A percentile compares a stretch with the other conserved stretches of the same genome.
Conservation (phyloP, 2,797 vertebrate species). For the Remorina albescens region DNA sequence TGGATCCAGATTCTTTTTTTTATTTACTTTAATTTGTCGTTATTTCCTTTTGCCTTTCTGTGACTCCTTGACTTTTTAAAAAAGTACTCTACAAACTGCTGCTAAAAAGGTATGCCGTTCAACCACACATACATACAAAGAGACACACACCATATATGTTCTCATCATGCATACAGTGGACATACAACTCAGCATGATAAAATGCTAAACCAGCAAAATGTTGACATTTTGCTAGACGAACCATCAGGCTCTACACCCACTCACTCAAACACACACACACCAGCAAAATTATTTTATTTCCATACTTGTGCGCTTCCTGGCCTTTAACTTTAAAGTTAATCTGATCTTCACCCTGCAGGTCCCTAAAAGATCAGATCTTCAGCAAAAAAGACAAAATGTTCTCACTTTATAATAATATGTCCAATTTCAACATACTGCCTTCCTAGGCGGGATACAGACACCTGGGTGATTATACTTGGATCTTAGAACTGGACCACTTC, state of each 20-base stretch:
- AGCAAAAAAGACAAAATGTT: no score
- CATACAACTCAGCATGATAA: constrained; percentile 53
- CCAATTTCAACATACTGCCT: no score
- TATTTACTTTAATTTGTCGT: no score
- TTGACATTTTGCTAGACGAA: constrained; percentile 56
- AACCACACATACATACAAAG: constrained; percentile 17
- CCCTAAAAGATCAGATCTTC: no score
- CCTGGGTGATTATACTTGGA: no score
- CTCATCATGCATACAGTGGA: background rate
- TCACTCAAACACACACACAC: constrained; percentile 8
- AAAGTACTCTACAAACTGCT: background rate
- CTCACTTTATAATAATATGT: background rate
- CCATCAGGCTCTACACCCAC: background rate
- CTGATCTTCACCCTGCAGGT: background rate
- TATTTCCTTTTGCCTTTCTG: background rate
- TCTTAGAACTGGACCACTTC: no score
- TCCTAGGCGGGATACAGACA: no score
- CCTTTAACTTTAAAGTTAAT: background rate
- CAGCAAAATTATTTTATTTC: constrained; percentile 5
- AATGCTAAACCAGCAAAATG: constrained; percentile 61
- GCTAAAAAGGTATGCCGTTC: background rate
- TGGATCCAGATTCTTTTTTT: background rate
- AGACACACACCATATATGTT: constrained; percentile 15
- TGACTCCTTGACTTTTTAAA: background rate
- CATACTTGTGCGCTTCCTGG: background rate